These are phyloP conservation scores for Syngnathus floridae DNA, from an alignment of 2,113 vertebrate species.

Conservation along the genomic window DNA sequence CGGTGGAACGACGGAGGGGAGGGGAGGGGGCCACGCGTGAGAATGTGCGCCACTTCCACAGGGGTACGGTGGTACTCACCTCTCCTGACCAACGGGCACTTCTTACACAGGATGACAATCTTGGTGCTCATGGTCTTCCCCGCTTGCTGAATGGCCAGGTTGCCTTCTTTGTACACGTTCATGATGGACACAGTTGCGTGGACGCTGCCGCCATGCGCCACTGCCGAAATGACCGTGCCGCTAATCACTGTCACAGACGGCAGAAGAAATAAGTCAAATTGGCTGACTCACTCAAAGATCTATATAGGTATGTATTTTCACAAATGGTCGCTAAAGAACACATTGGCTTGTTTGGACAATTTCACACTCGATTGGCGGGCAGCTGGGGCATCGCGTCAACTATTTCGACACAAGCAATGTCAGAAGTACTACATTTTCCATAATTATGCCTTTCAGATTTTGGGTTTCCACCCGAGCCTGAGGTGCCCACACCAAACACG, in stretches of 20 bases:
- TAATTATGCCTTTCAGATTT: neutral
- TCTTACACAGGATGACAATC: constrained; percentile 85
- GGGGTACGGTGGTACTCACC: constrained; percentile 71
- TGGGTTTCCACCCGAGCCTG: neutral
- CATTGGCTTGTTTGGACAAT: neutral
- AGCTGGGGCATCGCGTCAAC: neutral
- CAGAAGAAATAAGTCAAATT: neutral
- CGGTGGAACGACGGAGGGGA: constrained; percentile 64
- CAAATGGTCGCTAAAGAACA: neutral
- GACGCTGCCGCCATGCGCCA: constrained; percentile 76
- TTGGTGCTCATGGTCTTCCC: constrained; percentile 95
- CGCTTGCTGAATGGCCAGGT: constrained; percentile 88
- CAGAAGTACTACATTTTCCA: neutral
- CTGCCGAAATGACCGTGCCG: constrained; percentile 83
- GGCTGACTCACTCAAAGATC: neutral
- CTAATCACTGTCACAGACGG: constrained; percentile 75
- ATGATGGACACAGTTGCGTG: constrained; percentile 88
- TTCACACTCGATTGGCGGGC: neutral
- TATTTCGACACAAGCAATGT: neutral
- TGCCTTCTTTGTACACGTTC: constrained; percentile 92
- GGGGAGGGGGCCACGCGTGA: constrained; percentile 47
- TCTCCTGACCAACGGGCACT: constrained; percentile 89
- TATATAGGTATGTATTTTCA: neutral
- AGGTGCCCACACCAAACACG: constrained; percentile 22
- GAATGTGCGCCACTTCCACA: constrained; percentile 32